Evolutionary conservation across 1,140 invertebrate genomes (phyloP), one percentile per base, ranked within the genome.

Genomic region (Lycorma delicatula): DNA sequence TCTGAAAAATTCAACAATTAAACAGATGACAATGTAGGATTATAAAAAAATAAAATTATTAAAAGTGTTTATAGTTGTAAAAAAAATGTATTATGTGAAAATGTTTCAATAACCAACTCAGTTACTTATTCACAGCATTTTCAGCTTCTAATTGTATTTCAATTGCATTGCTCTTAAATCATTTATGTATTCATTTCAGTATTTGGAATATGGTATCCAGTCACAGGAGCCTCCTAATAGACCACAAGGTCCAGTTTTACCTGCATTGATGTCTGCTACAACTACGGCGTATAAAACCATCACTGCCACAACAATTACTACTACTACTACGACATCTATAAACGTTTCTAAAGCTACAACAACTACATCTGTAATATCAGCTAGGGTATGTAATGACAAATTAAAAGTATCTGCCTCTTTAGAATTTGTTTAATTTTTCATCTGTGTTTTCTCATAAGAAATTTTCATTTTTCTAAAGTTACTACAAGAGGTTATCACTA

Each of bases 131-230:
- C n/a, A n/a, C n/a, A n/a, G n/a, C n/a, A n/a, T n/a, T n/a, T n/a
- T n/a, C n/a, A n/a, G n/a, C n/a, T n/a, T n/a, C n/a, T n/a, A n/a
- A n/a, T 47, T 34, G 9, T 34, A 34, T 34, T 34, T 34, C n/a
- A 9, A n/a, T 34, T 34, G 9, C 6, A 16, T 22, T 16, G 18
- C 18, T 53, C 16, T 16, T 7, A 16, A 53, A 23, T 23, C 52
- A 16, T 56, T 25, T 48, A 26, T 64, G 6, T n/a, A 34, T 36
- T 61, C 48, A 54, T 66, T 70, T 2, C 67, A 81, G 75, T 96
- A 92, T 69, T 83, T 95, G n/a, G 91, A 95, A 67, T 96, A 83
- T 70, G 93, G 92, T 29, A 78, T 88, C 29, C 84, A 87, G 67
- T 85, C 83, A 54, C 82, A 89, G 70, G 93, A 97, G 68, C 93